Base-by-base conservation (phyloP, 2,888 invertebrate species). In the Agrotis ipsilon region DNA sequence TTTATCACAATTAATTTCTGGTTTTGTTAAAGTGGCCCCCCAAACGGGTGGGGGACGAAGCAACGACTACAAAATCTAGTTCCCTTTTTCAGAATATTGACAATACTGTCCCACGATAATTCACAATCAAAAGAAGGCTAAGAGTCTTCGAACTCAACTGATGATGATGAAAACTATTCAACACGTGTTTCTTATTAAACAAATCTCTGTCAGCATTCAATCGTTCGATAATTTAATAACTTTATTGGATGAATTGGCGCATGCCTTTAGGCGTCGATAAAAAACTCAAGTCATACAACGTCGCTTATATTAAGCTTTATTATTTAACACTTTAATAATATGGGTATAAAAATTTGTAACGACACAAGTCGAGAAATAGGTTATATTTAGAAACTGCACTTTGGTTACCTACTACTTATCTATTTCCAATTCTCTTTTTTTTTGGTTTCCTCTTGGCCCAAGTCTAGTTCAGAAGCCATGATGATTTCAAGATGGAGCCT, bases 201-300 rank as follows among this genome's bases (percentile, higher is more conserved):
- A 61, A 80, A 75, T 80, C 51, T 79, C 61, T 76, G 58, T 55
- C 61, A 78, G 64, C 51, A 55, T 57, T 63, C 68, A 55, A 65
- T 74, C 43, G 74, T 78, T 72, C 45, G 45, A 66, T 81, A 81
- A 82, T 75, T 78, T 57, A 75, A 82, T 75, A 60, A 79, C 24
- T 71, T 79, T 79, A 84, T 82, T 84, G 71, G 54, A 71, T 69
- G 64, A 75, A 82, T 82, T 78, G 82, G 64, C 55, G 55, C 60
- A 51, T 62, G 39, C 43, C 43, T 24, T n/a, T 55, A 58, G 60
- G 49, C 58, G 57, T 67, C 64, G 51, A 67, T 78, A 67, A 65
- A 71, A 66, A 75, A 75, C 45, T 45, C 19, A 49, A 68, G 39
- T 68, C 45, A 68, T 51, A n/a, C n/a, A n/a, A n/a, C 51, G 24